phyloP scores from a whole-genome alignment of 2,113 vertebrate genomes.

The Hemibagrus wyckioides region DNA sequence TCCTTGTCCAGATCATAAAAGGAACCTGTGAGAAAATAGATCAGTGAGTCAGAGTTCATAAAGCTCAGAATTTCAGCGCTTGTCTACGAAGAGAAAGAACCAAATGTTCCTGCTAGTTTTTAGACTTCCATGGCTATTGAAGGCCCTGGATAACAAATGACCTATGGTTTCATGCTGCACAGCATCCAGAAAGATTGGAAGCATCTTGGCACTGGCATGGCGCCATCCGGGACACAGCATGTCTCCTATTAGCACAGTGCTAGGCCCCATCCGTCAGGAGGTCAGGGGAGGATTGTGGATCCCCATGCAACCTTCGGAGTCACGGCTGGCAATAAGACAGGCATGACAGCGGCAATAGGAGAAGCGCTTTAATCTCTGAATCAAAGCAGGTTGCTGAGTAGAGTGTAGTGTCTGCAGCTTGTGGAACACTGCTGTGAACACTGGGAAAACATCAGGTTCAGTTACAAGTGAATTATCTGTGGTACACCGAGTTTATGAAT shows the following conservation, averaged over 20 bases:
- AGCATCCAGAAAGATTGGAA: conserved; percentile 37
- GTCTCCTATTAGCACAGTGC: conserved; percentile 38
- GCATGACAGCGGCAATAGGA: conserved; percentile 63
- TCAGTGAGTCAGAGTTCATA: neutral
- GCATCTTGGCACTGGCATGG: conserved; percentile 34
- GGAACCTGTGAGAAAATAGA: conserved; percentile 2
- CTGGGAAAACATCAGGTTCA: conserved; percentile 54
- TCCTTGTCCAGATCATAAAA: conserved; percentile 19
- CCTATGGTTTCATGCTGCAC: neutral
- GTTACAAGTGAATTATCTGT: conserved; percentile 66
- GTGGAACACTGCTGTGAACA: conserved; percentile 50
- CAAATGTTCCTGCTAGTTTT: neutral
- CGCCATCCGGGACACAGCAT: conserved; percentile 25
- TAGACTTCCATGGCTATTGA: neutral
- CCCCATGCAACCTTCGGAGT: conserved; percentile 61
- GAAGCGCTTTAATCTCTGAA: conserved; percentile 71
- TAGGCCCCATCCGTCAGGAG: conserved; percentile 67
- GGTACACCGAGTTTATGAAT: conserved; percentile 26
- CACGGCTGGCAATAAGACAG: conserved; percentile 63
- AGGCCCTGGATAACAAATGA: conserved; percentile 16
- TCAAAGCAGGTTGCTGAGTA: conserved; percentile 58
- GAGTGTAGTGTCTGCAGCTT: conserved; percentile 56
- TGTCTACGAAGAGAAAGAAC: neutral
- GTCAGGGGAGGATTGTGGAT: conserved; percentile 62
- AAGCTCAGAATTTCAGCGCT: conserved; percentile 16